Percentiles rank a stretch among this genome's conserved stretches.
Conservation (phyloP, 2,113 vertebrate genomes). For the Elaphurus davidianus region DNA sequence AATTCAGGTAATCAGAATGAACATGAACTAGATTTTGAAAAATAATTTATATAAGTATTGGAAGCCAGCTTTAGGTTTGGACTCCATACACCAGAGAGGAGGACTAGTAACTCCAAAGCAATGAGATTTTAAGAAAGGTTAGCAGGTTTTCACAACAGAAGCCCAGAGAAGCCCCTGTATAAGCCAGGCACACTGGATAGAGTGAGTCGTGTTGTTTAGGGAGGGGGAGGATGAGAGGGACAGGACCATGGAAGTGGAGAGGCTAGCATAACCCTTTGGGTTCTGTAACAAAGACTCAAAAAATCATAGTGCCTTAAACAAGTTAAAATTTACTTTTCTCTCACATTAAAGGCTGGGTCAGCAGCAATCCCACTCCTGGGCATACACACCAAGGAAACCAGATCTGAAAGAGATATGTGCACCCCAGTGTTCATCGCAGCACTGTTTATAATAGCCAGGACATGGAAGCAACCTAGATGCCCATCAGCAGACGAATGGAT, state of each 20-base stretch:
- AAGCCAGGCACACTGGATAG: not conserved
- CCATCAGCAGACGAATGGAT: no score
- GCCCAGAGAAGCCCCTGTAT: not conserved
- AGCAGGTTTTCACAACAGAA: not conserved
- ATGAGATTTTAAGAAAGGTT: not conserved
- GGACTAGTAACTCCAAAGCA: not conserved
- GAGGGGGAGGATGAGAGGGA: not conserved
- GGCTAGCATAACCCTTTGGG: not conserved
- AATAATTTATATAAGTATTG: not conserved
- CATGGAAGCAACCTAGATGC: no score
- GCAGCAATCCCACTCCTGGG: no score
- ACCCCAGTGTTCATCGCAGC: no score
- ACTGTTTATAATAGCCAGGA: no score
- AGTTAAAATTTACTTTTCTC: not conserved
- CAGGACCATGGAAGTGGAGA: not conserved
- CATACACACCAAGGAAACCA: no score
- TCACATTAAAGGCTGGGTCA: not conserved
- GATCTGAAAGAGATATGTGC: no score
- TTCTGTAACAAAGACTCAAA: not conserved
- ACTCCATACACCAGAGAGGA: not conserved
- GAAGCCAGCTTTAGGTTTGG: not conserved
- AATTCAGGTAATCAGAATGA: not conserved
- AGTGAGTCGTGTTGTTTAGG: not conserved
- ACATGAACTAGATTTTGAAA: not conserved
- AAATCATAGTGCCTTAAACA: not conserved